Evolutionary conservation across 2,888 invertebrate species (phyloP), one percentile per base, ranked within the genome.

Genomic region (Erebia epiphron): DNA sequence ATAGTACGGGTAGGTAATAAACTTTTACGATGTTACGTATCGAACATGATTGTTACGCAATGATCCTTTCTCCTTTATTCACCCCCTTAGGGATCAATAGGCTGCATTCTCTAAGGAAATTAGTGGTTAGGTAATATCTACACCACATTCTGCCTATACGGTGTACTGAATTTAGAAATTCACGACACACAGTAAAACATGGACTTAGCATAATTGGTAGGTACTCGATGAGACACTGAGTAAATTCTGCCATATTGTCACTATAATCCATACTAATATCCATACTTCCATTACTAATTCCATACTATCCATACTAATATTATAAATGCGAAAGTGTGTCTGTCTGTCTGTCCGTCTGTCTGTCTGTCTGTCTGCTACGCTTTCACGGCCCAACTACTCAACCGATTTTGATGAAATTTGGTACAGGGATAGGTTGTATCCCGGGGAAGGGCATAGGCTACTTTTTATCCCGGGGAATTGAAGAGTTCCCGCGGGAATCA

Each of bases 21-120:
- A 79, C 68, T 79, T 81, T 79, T 81, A 81, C 76, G 79, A 76
- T 75, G 75, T 76, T 73, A 69, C 71, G 75, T 79, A 80, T 80
- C 78, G 26, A 75, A 68, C 70, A 72, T 72, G 74, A 78, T 79
- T 8, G 73, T 71, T 68, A 60, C 71, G 70, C 74, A 70, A 75
- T 77, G 74, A 77, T 74, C 76, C 75, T 64, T 75, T 62, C 73
- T 76, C 78, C 77, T 79, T 76, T 77, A 78, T 79, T 76, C 75
- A 52, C 16, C 62, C 76, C 81, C 79, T 73, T 60, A 61, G 78
- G 81, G 80, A 80, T 78, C 74, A 76, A 79, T 82, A 82, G 79
- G 77, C 73, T 77, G 76, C 79, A 78, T 79, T 78, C 82, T 82
- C 82, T 69, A 69, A 82, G 82, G 82, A 82, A 83, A 83, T 83